These are phyloP conservation scores for Drosophila planitibia DNA, from an alignment of 2,888 invertebrate species.

Conservation along the genomic window DNA sequence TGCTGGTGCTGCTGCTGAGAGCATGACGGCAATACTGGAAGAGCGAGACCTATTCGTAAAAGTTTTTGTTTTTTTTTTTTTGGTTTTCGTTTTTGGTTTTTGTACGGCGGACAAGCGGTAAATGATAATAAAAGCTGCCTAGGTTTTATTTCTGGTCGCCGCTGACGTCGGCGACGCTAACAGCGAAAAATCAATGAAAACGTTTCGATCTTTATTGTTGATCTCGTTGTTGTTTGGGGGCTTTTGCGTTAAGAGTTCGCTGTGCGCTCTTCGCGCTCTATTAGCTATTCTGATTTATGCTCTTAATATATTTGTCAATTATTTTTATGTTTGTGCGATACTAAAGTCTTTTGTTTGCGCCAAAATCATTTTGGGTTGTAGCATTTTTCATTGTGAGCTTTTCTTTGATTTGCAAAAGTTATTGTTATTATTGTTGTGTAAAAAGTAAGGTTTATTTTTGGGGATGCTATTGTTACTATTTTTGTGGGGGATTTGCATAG, in stretches of 20 bases:
- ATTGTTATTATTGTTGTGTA: slow-evolving; percentile 45
- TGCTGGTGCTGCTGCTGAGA: slow-evolving; percentile 43
- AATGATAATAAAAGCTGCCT: slow-evolving; percentile 80
- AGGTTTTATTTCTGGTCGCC: slow-evolving; percentile 54
- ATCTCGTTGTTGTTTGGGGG: slow-evolving; percentile 33
- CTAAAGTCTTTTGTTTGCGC: slow-evolving; percentile 64
- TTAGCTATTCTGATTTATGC: slow-evolving; percentile 78
- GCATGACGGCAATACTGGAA: slow-evolving; percentile 63
- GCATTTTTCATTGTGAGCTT: slow-evolving; percentile 44
- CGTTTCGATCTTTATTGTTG: slow-evolving; percentile 54
- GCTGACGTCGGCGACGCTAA: slow-evolving; percentile 36
- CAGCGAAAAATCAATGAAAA: slow-evolving; percentile 77
- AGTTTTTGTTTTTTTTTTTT: slow-evolving; percentile 29
- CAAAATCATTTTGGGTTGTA: slow-evolving; percentile 51
- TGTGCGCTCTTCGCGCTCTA: slow-evolving; percentile 73
- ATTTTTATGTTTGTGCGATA: slow-evolving; percentile 70
- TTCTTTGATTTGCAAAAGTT: slow-evolving; percentile 44
- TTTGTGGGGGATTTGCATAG: slow-evolving; percentile 61
- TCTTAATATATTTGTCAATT: slow-evolving; percentile 81
- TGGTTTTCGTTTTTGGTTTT: slow-evolving; percentile 47
- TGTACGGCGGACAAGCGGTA: slow-evolving; percentile 72
- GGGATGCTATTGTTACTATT: slow-evolving; percentile 33
- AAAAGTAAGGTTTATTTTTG: slow-evolving; percentile 57
- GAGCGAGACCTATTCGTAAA: slow-evolving; percentile 62
- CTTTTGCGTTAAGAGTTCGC: slow-evolving; percentile 45